Base-by-base conservation (phyloP, 2,113 vertebrate genomes). In the Acrocephalus kingi region DNA sequence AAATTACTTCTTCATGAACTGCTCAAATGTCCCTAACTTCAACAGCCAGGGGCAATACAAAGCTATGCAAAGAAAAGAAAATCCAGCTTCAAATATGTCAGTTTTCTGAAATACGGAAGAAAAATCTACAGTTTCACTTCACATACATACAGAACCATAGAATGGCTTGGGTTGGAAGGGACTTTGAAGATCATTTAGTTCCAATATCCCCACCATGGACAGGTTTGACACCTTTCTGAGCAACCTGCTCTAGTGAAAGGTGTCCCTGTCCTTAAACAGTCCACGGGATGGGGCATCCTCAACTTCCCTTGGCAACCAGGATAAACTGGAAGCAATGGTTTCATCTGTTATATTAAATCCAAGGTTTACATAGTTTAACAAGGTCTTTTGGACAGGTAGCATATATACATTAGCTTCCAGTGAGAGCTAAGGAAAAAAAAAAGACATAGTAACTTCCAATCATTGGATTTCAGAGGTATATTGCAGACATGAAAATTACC, bases 1-100 rank as follows among this genome's bases (percentile, higher is more conserved):
- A 96, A 96, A 88, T 77, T 37, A 87, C 39, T 80, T 43, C 71
- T 14, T 90, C 78, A 48, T 45, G 39, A 94, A 63, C 91, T 67
- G 33, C 30, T 96, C 54, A 88, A 55, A 49, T 12, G 21, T 76
- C 58, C 72, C 64, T 55, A 77, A 87, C n/a, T 91, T 78, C 55
- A 93, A 56, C 2, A 93, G 58, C 58, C 66, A 73, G 39, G 30
- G 62, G 80, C 68, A 88, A 75, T n/a, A 89, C 55, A 79, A 96
- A 89, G 35, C 63, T 62, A 27, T 45, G 46, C 2, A 88, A 74
- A 69, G 21, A 31, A 63, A 48, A 37, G 56, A 87, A 10, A 61
- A 93, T 14, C 24, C 59, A 82, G 46, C 28, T 77, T 66, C 39
- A 93, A 89, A 87, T 31, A 74, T 4, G 3, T n/a, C 41, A 48